phyloP scores from a whole-genome alignment of 2,888 invertebrate species.

The Heliconius cydno region DNA sequence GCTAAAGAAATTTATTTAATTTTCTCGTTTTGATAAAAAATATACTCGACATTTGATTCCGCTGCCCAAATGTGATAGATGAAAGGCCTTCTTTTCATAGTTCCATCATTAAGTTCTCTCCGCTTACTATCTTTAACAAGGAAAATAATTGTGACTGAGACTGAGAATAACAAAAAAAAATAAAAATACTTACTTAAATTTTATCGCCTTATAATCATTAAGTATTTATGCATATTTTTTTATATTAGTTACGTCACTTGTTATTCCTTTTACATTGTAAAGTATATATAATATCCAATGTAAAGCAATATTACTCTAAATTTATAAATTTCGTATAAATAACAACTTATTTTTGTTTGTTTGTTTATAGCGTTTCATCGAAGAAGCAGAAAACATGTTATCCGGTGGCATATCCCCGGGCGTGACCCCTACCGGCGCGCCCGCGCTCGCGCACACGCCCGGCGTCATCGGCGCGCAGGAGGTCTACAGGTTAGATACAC shows the following conservation, averaged over 20 bases:
- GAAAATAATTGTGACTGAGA: too few species aligned
- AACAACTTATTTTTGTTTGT: not conserved
- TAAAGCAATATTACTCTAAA: not conserved
- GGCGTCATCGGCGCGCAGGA: conserved; percentile 99
- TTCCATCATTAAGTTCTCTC: not conserved
- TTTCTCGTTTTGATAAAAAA: too few species aligned
- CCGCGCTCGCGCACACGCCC: conserved; percentile 87
- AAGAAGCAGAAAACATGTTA: conserved; percentile 91
- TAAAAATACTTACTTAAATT: not conserved
- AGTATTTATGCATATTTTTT: not conserved
- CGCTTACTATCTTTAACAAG: not conserved
- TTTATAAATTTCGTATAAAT: not conserved
- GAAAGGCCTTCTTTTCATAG: too few species aligned
- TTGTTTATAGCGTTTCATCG: conserved; percentile 86
- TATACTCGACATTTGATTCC: too few species aligned
- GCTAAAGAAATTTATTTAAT: too few species aligned
- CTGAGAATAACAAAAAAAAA: too few species aligned
- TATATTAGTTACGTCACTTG: not conserved
- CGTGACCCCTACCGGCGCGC: conserved; percentile 65
- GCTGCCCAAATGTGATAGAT: too few species aligned
- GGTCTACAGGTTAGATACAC: conserved; percentile 89
- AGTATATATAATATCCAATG: too few species aligned
- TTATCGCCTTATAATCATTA: not conserved
- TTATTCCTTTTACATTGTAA: too few species aligned
- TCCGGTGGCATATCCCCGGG: conserved; percentile 90